These are phyloP conservation scores for Melitaea athalia DNA, from an alignment of 2,888 invertebrate genomes.

Conservation along the genomic window DNA sequence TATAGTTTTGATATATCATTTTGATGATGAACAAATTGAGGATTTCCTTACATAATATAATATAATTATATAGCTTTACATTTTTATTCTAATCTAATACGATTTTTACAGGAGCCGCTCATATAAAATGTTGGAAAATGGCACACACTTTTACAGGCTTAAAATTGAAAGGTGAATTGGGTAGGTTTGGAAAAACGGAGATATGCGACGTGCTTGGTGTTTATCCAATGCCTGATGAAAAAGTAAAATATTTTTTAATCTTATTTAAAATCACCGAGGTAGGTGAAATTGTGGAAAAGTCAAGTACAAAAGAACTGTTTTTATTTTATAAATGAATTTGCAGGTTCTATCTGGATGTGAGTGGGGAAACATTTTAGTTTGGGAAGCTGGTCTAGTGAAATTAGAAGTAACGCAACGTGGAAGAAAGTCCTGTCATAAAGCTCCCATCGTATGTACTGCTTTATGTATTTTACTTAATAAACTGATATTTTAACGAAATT, in stretches of 20 bases:
- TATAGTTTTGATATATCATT: too few species aligned
- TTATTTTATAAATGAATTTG: conserved; percentile 17
- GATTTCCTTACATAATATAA: too few species aligned
- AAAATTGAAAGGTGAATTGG: conserved; percentile 93
- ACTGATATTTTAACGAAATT: neutral
- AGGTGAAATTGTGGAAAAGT: too few species aligned
- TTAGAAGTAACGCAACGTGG: conserved; percentile 89
- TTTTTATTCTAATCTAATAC: neutral
- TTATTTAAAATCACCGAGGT: too few species aligned
- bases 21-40: too few species aligned
- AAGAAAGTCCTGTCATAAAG: conserved; percentile 88
- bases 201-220: conserved; percentile 94
- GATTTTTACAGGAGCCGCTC: conserved; percentile 82
- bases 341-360: conserved; percentile 92
- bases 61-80: neutral
- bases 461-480: neutral
- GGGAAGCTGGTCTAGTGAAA: conserved; percentile 95
- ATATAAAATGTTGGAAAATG: conserved; percentile 97
- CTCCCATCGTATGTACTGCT: conserved; percentile 82
- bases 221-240: conserved; percentile 93
- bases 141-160: conserved; percentile 94
- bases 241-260: conserved; percentile 72
- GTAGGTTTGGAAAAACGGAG: conserved; percentile 95
- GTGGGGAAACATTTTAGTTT: conserved; percentile 95
- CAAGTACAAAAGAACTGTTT: neutral